Evolutionary conservation across 2,888 invertebrate species (phyloP).

Genomic region (Hanleya hanleyi): DNA sequence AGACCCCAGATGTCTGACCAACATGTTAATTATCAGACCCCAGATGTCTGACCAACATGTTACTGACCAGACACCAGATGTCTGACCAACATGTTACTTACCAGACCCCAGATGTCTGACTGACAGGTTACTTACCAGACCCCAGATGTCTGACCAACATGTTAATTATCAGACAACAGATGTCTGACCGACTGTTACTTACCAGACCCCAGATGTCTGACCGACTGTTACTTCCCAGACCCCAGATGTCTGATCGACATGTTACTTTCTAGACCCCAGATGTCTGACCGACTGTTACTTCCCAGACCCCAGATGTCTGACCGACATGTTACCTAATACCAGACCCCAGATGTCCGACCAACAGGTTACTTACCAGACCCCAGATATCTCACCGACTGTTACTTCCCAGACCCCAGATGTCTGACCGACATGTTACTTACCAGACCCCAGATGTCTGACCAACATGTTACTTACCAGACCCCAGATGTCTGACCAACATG

Average conservation of each 20-base stretch:
- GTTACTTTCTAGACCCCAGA: neutral
- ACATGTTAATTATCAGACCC: conserved; percentile 25
- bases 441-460: neutral
- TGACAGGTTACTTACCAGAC: neutral
- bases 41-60: neutral
- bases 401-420: conserved; percentile 61
- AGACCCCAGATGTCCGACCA: neutral
- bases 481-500: neutral
- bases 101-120: neutral
- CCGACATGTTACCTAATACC: conserved; percentile 1
- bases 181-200: no score
- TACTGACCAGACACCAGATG: neutral
- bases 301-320: conserved; percentile 56
- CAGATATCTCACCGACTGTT: neutral
- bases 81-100: neutral
- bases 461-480: neutral
- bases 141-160: no score
- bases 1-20: conserved; percentile 60
- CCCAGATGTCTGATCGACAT: neutral
- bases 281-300: no score
- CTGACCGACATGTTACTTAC: no score
- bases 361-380: neutral
- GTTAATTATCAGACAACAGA: no score
- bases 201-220: conserved; percentile 62
- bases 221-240: conserved; percentile 37